phyloP scores from a whole-genome alignment of 2,888 invertebrate species.

The Lasioglossum figueresi region DNA sequence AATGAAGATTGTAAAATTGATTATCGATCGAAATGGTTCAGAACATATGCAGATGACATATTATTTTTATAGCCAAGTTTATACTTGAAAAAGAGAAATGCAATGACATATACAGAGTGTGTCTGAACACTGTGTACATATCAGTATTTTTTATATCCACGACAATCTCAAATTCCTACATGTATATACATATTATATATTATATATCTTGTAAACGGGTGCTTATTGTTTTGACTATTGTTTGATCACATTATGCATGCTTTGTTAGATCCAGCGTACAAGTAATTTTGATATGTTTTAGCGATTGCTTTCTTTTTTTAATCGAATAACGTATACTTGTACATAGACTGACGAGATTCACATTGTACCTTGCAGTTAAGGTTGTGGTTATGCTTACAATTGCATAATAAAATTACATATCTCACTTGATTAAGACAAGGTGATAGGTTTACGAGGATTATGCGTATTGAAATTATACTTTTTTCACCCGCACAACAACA shows the following conservation, averaged over 20 bases:
- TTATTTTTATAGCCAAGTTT: conserved; percentile 18
- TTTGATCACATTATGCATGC: conserved; percentile 61
- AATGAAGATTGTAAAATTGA: conserved; percentile 26
- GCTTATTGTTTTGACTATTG: conserved; percentile 47
- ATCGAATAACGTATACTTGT: conserved; percentile 52
- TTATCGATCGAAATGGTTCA: conserved; percentile 8
- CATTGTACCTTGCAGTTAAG: conserved; percentile 57
- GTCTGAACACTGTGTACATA: conserved; percentile 49
- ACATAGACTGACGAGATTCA: conserved; percentile 52
- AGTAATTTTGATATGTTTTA: conserved; percentile 36
- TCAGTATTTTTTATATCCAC: conserved; percentile 52
- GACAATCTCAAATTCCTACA: conserved; percentile 40
- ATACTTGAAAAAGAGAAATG: conserved; percentile 16
- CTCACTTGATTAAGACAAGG: conserved; percentile 21
- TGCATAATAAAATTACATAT: conserved; percentile 26
- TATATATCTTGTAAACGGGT: conserved; percentile 45
- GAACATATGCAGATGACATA: conserved; percentile 10
- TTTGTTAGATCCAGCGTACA: conserved; percentile 49
- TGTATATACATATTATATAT: conserved; percentile 25
- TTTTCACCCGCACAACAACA: conserved; percentile 8
- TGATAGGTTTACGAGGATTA: conserved; percentile 32
- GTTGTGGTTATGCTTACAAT: conserved; percentile 62
- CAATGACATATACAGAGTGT: conserved; percentile 13
- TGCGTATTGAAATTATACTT: conserved; percentile 33
- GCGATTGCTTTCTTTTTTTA: conserved; percentile 54